Evolutionary conservation across 2,888 invertebrate species (phyloP).

Genomic region (Cheilosia vernalis): DNA sequence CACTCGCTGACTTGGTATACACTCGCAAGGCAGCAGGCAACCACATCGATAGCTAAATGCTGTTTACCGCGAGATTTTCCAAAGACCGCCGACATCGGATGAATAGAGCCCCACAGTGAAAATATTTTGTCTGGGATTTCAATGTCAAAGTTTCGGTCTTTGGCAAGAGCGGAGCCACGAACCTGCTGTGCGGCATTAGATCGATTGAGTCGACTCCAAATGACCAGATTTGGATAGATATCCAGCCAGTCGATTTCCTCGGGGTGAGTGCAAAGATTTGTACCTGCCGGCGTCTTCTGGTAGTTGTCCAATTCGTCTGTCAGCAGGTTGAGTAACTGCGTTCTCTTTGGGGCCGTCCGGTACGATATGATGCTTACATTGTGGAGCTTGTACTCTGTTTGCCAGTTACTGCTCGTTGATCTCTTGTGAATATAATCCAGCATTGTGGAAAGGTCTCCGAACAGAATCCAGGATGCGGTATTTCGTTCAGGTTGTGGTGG

Average conservation of each 20-base stretch:
- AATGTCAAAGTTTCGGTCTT: constrained; percentile 86
- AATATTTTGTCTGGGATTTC: constrained; percentile 88
- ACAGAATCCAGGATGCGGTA: constrained; percentile 82
- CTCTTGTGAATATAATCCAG: constrained; percentile 80
- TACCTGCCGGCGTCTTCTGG: constrained; percentile 59
- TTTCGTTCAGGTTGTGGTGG: constrained; percentile 78
- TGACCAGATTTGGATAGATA: constrained; percentile 79
- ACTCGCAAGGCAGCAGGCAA: constrained; percentile 86
- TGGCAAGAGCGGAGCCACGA: constrained; percentile 80
- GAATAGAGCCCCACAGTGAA: constrained; percentile 88
- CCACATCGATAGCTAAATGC: constrained; percentile 85
- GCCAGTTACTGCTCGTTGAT: constrained; percentile 78
- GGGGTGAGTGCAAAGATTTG: constrained; percentile 79
- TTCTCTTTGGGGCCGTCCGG: constrained; percentile 79
- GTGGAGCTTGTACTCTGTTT: constrained; percentile 78
- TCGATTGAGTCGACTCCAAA: constrained; percentile 82
- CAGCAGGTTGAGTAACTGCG: constrained; percentile 79
- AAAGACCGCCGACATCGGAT: constrained; percentile 86
- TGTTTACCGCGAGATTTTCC: constrained; percentile 86
- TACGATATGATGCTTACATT: constrained; percentile 79
- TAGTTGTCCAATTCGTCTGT: constrained; percentile 78
- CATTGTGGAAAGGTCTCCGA: constrained; percentile 78
- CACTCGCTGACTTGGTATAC: constrained; percentile 87
- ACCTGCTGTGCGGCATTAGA: constrained; percentile 79
- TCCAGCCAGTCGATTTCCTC: constrained; percentile 81